A percentile compares a stretch with the other conserved stretches of the same genome.
phyloP scores from a whole-genome alignment of 2,797 vertebrate genomes.

The Labroides dimidiatus region DNA sequence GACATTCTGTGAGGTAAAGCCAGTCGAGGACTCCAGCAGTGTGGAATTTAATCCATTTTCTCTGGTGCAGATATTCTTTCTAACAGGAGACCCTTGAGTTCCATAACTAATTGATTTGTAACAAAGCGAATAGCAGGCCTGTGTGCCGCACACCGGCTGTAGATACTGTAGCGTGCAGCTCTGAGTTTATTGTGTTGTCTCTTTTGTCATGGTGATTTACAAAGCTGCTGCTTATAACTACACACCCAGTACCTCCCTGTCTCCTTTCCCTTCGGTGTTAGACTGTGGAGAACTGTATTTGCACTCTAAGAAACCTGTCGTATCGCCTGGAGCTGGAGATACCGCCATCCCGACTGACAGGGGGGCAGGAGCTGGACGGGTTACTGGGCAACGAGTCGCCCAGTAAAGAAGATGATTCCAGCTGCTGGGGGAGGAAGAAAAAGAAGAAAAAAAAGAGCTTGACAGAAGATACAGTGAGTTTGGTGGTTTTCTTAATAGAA shows the following conservation, averaged over 20 bases:
- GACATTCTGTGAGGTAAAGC: slow-evolving; percentile 39
- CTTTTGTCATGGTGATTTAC: slow-evolving; percentile 51
- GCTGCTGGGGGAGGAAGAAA: slow-evolving; percentile 98
- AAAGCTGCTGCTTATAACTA: slow-evolving; percentile 8
- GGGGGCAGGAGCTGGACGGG: slow-evolving; percentile 91
- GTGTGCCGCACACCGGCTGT: slow-evolving; percentile 22
- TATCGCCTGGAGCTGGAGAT: slow-evolving; percentile 97
- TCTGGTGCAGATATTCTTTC: slow-evolving; percentile 57
- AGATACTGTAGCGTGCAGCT: slow-evolving; percentile 20
- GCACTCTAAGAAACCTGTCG: slow-evolving; percentile 96
- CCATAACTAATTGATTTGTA: slow-evolving; percentile 55
- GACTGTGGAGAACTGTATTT: slow-evolving; percentile 99
- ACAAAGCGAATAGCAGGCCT: slow-evolving; percentile 21
- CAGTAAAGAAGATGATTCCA: slow-evolving; percentile 92
- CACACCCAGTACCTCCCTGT: slow-evolving; percentile 5
- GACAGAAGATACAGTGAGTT: slow-evolving; percentile 92
- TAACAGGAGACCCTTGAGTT: slow-evolving; percentile 36
- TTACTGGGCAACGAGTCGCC: slow-evolving; percentile 91
- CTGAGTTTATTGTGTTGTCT: slow-evolving; percentile 28
- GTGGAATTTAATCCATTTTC: slow-evolving; percentile 61
- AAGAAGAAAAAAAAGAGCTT: slow-evolving; percentile 94
- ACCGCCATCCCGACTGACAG: slow-evolving; percentile 89
- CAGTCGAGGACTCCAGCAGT: slow-evolving; percentile 33
- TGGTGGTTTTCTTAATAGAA: background rate
- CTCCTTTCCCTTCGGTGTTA: slow-evolving; percentile 62